phyloP scores from a whole-genome alignment of 2,113 vertebrate genomes.

The Phyllopteryx taeniolatus region DNA sequence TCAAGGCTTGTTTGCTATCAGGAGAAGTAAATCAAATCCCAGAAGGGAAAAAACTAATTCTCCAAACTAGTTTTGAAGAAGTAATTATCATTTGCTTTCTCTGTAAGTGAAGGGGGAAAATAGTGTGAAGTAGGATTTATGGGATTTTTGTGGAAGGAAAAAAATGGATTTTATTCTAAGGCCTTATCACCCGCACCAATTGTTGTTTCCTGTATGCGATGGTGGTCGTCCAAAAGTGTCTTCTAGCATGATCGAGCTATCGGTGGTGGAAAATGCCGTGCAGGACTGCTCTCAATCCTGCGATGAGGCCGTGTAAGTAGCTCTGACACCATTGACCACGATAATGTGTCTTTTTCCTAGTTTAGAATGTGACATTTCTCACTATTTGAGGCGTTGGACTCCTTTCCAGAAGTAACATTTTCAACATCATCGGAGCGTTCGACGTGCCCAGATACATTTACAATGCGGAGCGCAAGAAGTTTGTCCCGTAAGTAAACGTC shows the following conservation, averaged over 20 bases:
- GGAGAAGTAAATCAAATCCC: too few relatives aligned
- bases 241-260: constrained; percentile 87
- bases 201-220: background rate
- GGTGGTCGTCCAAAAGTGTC: constrained; percentile 76
- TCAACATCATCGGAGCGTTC: constrained; percentile 96
- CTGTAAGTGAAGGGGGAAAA: too few relatives aligned
- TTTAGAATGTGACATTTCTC: background rate
- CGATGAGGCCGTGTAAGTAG: constrained; percentile 85
- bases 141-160: too few relatives aligned
- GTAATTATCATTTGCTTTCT: too few relatives aligned
- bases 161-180: too few relatives aligned
- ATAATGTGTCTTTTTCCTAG: background rate
- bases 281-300: constrained; percentile 88
- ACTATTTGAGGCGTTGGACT: background rate
- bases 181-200: too few relatives aligned
- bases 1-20: too few relatives aligned
- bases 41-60: too few relatives aligned
- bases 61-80: too few relatives aligned
- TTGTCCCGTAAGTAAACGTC: constrained; percentile 85
- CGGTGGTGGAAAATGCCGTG: constrained; percentile 82
- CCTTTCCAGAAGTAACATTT: constrained; percentile 85
- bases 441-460: constrained; percentile 91
- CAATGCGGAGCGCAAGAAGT: constrained; percentile 91
- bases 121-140: too few relatives aligned
- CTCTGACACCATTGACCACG: background rate